Evolutionary conservation across 2,888 invertebrate genomes (phyloP).

Genomic region (Lasioglossum villosulum): DNA sequence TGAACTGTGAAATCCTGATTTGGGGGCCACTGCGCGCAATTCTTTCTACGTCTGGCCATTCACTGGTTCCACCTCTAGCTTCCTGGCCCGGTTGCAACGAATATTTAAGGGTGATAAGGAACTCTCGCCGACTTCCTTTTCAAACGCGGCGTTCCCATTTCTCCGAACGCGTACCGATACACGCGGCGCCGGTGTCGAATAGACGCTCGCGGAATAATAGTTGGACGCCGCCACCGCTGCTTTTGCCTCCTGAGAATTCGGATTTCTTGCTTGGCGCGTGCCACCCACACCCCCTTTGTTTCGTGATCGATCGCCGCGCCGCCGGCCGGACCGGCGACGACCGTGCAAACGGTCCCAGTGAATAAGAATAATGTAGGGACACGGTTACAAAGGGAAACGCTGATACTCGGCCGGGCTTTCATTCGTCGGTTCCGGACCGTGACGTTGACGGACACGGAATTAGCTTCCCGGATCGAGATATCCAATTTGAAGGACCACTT

Average conservation of each 20-base stretch:
- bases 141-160: neutral
- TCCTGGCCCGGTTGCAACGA: neutral
- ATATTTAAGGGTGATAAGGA: neutral
- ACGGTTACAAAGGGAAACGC: neutral
- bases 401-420: neutral
- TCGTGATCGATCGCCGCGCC: slow-evolving; percentile 39
- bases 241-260: slow-evolving; percentile 36
- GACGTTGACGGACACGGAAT: slow-evolving; percentile 1
- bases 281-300: slow-evolving; percentile 19
- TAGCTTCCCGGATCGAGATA: slow-evolving; percentile 6
- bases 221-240: neutral
- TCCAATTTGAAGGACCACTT: neutral
- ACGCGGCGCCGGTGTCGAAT: slow-evolving; percentile 8
- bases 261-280: slow-evolving; percentile 31
- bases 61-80: neutral
- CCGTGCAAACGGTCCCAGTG: slow-evolving; percentile 5
- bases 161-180: neutral
- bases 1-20: neutral
- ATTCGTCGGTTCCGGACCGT: neutral
- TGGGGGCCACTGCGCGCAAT: neutral
- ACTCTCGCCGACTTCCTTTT: neutral
- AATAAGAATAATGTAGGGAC: slow-evolving; percentile 9
- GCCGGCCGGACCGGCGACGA: neutral
- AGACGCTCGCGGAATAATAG: slow-evolving; percentile 1
- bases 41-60: neutral